These are phyloP conservation scores for Platycercus adscitus DNA, from an alignment of 2,113 vertebrate genomes.

Conservation along the genomic window DNA sequence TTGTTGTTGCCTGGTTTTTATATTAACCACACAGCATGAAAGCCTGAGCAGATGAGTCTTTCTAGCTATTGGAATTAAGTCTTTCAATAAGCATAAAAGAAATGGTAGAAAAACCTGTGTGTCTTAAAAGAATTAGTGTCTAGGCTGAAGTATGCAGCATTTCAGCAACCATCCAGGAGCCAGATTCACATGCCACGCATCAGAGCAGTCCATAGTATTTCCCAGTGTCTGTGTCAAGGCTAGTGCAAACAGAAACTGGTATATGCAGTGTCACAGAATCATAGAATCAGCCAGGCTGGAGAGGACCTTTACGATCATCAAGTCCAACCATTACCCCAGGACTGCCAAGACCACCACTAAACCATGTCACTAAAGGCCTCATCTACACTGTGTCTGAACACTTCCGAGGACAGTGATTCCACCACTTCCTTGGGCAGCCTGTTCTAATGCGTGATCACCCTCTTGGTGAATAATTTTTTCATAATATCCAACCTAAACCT, in stretches of 20 bases:
- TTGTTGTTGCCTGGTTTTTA: background rate
- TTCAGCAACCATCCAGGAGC: background rate
- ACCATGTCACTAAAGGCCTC: background rate
- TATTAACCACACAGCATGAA: background rate
- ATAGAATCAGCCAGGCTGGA: background rate
- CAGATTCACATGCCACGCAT: fast-evolving
- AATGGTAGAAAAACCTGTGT: background rate
- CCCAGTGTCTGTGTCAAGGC: background rate
- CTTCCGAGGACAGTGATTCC: background rate
- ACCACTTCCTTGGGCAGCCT: background rate
- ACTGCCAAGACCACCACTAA: background rate
- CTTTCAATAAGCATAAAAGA: background rate
- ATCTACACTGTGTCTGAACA: background rate
- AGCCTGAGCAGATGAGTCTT: background rate
- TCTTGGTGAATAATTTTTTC: background rate
- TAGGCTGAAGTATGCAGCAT: background rate
- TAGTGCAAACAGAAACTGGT: background rate
- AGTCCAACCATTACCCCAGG: background rate
- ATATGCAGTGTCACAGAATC: background rate
- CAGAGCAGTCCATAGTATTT: background rate
- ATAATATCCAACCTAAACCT: background rate
- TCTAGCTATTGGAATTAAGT: background rate
- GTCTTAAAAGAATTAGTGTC: background rate
- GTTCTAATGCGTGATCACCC: background rate
- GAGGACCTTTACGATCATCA: background rate